Conservation (phyloP, 1,140 invertebrate genomes). For the Hylaeus anthracinus region DNA sequence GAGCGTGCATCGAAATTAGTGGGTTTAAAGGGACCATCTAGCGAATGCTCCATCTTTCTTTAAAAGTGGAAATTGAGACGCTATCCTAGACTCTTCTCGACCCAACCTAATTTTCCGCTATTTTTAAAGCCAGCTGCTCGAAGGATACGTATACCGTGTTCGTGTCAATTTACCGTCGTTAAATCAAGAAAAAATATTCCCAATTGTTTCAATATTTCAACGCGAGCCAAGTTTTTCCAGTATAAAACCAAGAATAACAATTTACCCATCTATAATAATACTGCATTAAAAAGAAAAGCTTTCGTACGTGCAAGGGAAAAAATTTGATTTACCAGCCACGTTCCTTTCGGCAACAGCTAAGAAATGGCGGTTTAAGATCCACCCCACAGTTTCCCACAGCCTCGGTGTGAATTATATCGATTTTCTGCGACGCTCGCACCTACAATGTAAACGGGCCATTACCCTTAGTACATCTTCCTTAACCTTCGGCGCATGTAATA, state of each 20-base stretch:
- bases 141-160: too few relatives aligned
- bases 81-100: not conserved
- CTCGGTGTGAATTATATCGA: slow-evolving; percentile 56
- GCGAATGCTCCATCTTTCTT: slow-evolving; percentile 3
- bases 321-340: slow-evolving; percentile 25
- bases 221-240: too few relatives aligned
- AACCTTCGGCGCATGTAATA: slow-evolving; percentile 31
- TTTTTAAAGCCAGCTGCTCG: not conserved
- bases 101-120: not conserved
- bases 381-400: slow-evolving; percentile 48
- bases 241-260: too few relatives aligned
- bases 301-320: not conserved
- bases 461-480: slow-evolving; percentile 53
- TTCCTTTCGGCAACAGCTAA: slow-evolving; percentile 38
- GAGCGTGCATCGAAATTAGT: slow-evolving; percentile 37
- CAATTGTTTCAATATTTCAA: too few relatives aligned
- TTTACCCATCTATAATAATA: too few relatives aligned
- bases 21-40: slow-evolving; percentile 16
- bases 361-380: slow-evolving; percentile 54
- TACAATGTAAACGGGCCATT: slow-evolving; percentile 52
- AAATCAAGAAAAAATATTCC: too few relatives aligned
- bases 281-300: too few relatives aligned
- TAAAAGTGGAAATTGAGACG: not conserved
- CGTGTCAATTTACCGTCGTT: too few relatives aligned
- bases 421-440: slow-evolving; percentile 36